phyloP scores from a whole-genome alignment of 2,797 vertebrate species.

The Muscicapa comitata region DNA sequence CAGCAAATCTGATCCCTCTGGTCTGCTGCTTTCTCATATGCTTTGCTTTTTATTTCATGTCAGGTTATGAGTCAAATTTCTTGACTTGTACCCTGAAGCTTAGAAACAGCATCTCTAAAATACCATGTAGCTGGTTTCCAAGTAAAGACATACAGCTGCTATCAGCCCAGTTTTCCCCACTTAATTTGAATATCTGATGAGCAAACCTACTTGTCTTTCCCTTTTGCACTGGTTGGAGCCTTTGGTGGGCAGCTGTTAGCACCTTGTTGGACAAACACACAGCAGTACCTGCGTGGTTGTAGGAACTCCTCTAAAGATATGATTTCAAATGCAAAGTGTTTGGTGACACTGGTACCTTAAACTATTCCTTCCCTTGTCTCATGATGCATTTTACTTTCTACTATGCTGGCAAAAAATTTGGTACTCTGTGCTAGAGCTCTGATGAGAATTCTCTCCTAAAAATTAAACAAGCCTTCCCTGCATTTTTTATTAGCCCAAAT shows the following conservation, averaged over 20 bases:
- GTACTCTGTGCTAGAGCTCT: background rate
- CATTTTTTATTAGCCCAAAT: conserved; percentile 6
- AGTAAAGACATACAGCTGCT: conserved; percentile 9
- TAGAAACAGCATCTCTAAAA: conserved; percentile 40
- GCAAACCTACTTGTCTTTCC: conserved; percentile 28
- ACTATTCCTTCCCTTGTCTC: background rate
- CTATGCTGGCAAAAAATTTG: background rate
- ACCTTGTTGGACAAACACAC: conserved; percentile 31
- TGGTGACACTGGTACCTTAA: background rate
- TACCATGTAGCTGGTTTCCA: background rate
- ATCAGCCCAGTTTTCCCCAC: background rate
- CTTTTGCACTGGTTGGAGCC: conserved; percentile 20
- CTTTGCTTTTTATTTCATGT: conserved; percentile 66
- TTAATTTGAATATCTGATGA: conserved; percentile 31
- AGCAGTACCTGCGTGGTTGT: background rate
- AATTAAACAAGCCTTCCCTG: background rate
- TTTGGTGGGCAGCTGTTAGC: conserved; percentile 42
- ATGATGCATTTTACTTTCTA: background rate
- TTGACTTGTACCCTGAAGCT: conserved; percentile 49
- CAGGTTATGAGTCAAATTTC: conserved; percentile 62
- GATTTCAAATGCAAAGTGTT: background rate
- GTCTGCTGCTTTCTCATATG: conserved; percentile 47
- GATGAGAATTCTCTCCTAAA: background rate
- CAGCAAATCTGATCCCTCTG: conserved; percentile 45
- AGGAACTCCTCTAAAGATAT: conserved; percentile 8